phyloP scores from a whole-genome alignment of 2,888 invertebrate species.

The Hydroisotoma schaefferi region DNA sequence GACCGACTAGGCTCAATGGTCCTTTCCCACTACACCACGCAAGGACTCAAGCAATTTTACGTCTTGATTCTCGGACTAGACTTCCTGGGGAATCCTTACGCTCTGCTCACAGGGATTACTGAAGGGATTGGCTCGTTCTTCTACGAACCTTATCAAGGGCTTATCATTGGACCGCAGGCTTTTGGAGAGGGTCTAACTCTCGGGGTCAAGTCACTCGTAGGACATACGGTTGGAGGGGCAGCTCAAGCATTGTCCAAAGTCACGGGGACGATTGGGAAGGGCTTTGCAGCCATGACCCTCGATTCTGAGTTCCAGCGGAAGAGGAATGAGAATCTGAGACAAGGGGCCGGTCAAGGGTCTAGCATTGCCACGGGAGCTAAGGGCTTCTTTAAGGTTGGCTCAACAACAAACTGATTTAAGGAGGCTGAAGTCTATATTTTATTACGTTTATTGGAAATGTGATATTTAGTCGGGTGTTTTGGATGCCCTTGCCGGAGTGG shows the following conservation, averaged over 20 bases:
- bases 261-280: conserved; percentile 64
- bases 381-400: background rate
- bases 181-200: conserved; percentile 94
- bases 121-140: conserved; percentile 96
- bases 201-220: conserved; percentile 89
- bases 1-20: conserved; percentile 79
- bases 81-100: conserved; percentile 98
- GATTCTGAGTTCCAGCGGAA: conserved; percentile 93
- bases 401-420: background rate
- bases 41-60: conserved; percentile 91
- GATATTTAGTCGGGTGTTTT: background rate
- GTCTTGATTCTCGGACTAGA: conserved; percentile 94
- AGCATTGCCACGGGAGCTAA: background rate
- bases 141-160: conserved; percentile 92
- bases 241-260: conserved; percentile 89
- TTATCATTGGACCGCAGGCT: conserved; percentile 97
- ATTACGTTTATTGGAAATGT: background rate
- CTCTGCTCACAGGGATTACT: conserved; percentile 90
- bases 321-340: conserved; percentile 12
- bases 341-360: background rate
- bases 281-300: conserved; percentile 88
- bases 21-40: conserved; percentile 76
- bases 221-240: conserved; percentile 95
- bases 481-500: background rate
- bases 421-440: background rate